Evolutionary conservation across 2,113 vertebrate species (phyloP).

Genomic region (Sardina pilchardus): DNA sequence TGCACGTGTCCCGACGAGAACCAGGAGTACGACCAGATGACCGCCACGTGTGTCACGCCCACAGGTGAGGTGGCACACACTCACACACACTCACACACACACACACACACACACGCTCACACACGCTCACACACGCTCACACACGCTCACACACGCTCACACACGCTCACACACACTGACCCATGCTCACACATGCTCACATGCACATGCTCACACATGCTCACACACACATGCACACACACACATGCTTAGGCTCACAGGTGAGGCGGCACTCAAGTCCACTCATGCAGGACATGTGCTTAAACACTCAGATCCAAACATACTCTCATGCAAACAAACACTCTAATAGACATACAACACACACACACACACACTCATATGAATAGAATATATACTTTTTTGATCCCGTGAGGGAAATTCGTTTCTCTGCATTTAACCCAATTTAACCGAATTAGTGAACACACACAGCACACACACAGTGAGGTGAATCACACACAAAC

Average conservation of each 20-base stretch:
- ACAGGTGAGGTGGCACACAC: conserved; percentile 70
- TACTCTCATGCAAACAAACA: neutral
- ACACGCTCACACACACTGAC: no score
- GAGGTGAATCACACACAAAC: no score
- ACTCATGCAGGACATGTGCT: neutral
- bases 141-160: neutral
- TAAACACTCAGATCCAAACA: neutral
- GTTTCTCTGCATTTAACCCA: no score
- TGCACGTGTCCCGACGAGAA: conserved; percentile 84
- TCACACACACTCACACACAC: neutral
- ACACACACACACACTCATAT: neutral
- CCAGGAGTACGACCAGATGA: conserved; percentile 88
- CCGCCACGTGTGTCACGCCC: conserved; percentile 81
- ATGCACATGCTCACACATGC: neutral
- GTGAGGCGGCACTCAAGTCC: neutral
- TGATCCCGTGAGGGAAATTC: no score
- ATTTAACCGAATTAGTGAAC: no score
- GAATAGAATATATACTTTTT: no score
- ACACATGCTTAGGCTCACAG: neutral
- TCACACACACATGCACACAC: neutral
- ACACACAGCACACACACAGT: no score
- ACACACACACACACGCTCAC: neutral
- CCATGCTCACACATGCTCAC: no score
- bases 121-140: neutral
- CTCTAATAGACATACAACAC: neutral